Evolutionary conservation across 2,888 invertebrate species (phyloP), one percentile per base, ranked within the genome.

Genomic region (Strigamia crassipes): DNA sequence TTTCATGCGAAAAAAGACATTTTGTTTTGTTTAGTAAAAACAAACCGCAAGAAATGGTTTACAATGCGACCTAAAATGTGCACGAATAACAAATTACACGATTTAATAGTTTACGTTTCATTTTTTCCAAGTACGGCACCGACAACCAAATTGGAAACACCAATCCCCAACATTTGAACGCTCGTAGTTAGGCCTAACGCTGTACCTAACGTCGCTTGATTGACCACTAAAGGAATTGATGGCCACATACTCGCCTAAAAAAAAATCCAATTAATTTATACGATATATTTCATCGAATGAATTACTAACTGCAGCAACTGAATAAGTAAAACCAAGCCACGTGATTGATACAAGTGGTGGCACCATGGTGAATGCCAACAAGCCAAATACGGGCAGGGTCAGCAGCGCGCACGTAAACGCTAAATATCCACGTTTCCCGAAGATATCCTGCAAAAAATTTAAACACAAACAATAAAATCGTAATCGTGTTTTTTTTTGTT

Each of bases 161-260:
- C 88, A 81, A 88, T 87, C n/a, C 88, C 88, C 83, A 88, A 86
- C 88, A 88, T 88, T 85, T 88, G 88, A 78, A 88, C 84, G 66
- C 87, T 87, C 38, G 88, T 88, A n/a, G 87, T 87, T 5, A 88
- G 83, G 1, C 88, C 88, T 87, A 88, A 87, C 61, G 88, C 88
- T 73, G 88, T 88, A 8, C 88, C 88, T n/a, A 88, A 84, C 2
- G 87, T 87, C 5, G 88, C 86, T 84, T 87, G 87, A 73, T 84
- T 85, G 10, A 88, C 87, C 38, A 88, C 87, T 51, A 88, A 85
- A 0, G 88, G 88, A 42, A 88, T 88, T 56, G 88, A 87, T 0
- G 88, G 88, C 88, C 88, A 88, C 86, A 88, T 85, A 83, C 87
- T 87, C 9, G 88, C 87, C 88, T 78, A 46, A 12, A 46, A 46